A percentile compares a stretch with the other conserved stretches of the same genome.
Conservation (phyloP, 2,113 vertebrate genomes). For the Cephalopterus ornatus region DNA sequence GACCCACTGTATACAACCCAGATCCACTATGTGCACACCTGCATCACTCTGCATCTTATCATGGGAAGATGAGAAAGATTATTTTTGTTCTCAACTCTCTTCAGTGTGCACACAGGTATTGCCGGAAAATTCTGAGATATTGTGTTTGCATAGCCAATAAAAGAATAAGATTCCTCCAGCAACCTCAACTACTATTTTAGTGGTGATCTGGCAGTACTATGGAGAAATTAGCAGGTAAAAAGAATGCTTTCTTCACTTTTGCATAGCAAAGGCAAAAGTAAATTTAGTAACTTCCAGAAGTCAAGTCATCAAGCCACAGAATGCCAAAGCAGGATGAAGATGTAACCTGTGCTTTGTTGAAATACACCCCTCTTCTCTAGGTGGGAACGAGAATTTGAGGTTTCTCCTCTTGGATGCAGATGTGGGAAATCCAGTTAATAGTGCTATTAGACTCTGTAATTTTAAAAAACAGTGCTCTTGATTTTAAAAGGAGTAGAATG, state of each 20-base stretch:
- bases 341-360: background rate
- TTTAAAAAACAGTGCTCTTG: background rate
- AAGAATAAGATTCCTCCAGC: background rate
- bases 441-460: background rate
- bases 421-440: background rate
- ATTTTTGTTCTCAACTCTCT: background rate
- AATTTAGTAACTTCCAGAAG: background rate
- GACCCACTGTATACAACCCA: background rate
- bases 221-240: conserved; percentile 5
- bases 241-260: background rate
- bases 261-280: background rate
- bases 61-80: background rate
- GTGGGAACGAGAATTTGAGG: background rate
- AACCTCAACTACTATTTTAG: background rate
- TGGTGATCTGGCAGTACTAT: background rate
- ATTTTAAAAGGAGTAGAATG: background rate
- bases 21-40: background rate
- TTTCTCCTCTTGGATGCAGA: background rate
- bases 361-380: background rate
- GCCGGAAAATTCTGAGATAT: background rate
- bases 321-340: background rate
- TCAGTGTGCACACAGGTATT: background rate
- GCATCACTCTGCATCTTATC: background rate
- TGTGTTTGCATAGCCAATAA: background rate
- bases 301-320: background rate